A percentile compares a stretch with the other conserved stretches of the same genome.
Evolutionary conservation across 2,797 vertebrate genomes (phyloP).

Genomic region (Chaetophractus vellerosus): DNA sequence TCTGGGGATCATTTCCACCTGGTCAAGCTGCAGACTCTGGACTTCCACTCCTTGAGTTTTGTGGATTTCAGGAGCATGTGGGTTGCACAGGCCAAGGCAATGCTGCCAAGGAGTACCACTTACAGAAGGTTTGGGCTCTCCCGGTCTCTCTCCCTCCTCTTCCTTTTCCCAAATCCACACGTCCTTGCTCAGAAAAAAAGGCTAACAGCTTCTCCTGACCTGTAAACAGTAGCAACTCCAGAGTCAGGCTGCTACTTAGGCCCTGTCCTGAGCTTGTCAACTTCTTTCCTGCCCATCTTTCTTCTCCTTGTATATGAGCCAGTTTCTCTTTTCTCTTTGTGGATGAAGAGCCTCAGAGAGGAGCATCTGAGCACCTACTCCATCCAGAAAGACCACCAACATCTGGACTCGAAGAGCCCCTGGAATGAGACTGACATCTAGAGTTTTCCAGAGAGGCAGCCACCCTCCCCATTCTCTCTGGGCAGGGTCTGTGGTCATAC

Average conservation of each 20-base stretch:
- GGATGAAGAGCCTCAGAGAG: background rate
- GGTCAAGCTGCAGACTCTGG: background rate
- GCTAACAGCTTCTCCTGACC: background rate
- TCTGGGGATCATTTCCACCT: slow-evolving; percentile 39
- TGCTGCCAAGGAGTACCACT: background rate
- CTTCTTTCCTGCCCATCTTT: background rate
- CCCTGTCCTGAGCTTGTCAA: background rate
- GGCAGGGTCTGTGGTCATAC: background rate
- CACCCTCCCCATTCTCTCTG: background rate
- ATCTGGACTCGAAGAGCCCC: background rate
- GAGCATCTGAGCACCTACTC: background rate
- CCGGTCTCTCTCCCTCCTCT: background rate
- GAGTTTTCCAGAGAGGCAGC: slow-evolving; percentile 5
- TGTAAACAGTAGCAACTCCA: slow-evolving; percentile 20
- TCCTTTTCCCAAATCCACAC: background rate
- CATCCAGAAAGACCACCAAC: background rate
- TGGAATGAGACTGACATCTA: background rate
- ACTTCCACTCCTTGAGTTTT: background rate
- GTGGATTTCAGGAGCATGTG: background rate
- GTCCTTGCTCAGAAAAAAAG: slow-evolving; percentile 1
- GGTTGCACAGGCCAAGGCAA: background rate
- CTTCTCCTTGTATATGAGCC: background rate
- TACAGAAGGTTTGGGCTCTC: background rate
- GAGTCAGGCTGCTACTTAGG: background rate
- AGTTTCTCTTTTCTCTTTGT: background rate